A percentile compares a stretch with the other conserved stretches of the same genome.
Evolutionary conservation across 1,140 invertebrate genomes (phyloP).

Genomic region (Tetramorium alpestre): DNA sequence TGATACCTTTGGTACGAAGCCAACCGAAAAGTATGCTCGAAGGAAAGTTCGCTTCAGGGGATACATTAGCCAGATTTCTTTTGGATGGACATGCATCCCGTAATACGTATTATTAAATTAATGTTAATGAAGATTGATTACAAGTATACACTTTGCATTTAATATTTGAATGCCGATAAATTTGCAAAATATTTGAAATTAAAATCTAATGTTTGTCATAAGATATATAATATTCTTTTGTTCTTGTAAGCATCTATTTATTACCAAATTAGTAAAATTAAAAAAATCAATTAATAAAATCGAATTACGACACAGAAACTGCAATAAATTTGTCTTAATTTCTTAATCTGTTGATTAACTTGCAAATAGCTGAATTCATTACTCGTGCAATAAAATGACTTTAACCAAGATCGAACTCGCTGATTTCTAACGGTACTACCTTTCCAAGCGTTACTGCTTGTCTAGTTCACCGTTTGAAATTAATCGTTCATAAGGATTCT

Average conservation of each 20-base stretch:
- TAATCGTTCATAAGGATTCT: not conserved
- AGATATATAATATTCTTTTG: not conserved
- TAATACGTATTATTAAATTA: slow-evolving; percentile 1
- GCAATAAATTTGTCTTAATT: not conserved
- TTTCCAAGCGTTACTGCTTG: not conserved
- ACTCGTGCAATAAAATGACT: not conserved
- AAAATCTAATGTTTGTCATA: too few relatives aligned
- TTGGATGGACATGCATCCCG: not conserved
- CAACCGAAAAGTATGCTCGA: slow-evolving; percentile 16
- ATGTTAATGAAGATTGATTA: not conserved
- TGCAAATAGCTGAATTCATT: too few relatives aligned
- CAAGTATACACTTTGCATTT: not conserved
- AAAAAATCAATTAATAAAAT: not conserved
- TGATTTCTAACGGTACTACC: not conserved
- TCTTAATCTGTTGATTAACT: not conserved
- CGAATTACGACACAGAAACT: not conserved
- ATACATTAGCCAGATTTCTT: slow-evolving; percentile 50
- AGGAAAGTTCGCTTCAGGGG: slow-evolving; percentile 70
- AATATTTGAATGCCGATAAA: not conserved
- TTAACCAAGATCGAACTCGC: not conserved
- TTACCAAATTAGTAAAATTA: not conserved
- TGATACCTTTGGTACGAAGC: not conserved
- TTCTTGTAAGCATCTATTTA: not conserved
- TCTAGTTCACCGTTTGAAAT: not conserved
- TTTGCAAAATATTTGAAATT: not conserved